Evolutionary conservation across 2,113 vertebrate genomes (phyloP), one percentile per base, ranked within the genome.

Genomic region (Rostratula benghalensis): DNA sequence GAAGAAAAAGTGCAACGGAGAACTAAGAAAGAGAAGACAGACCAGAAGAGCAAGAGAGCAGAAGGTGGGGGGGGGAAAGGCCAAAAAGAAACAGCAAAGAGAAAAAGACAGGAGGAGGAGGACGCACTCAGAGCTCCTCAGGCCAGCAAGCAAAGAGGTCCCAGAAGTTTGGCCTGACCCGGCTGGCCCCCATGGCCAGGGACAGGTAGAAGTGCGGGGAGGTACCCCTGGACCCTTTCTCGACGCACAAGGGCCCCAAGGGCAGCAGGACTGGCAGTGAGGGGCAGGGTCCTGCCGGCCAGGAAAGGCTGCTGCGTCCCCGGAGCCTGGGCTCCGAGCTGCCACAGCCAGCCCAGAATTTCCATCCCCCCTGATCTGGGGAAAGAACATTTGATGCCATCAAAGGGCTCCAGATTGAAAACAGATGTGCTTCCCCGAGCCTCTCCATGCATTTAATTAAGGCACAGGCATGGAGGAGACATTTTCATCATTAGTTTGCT

Each of bases 361-460:
- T 98, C 98, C 98, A 99, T 98, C 98, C 98, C 97, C 98, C 98
- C 97, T 87, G 98, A 99, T 99, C 98, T 98, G 98, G 98, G 98
- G 98, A 99, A 99, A 99, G 98, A 98, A 98, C 99, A 99, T 99
- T 99, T 99, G 99, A 99, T 99, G 99, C 99, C 99, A 99, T 99
- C 99, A 99, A 99, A 99, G 99, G 97, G 96, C 98, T 97, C 96
- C 95, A 97, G 98, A 99, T 99, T 99, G 98, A 99, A 99, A 99
- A 98, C 99, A 99, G 99, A 99, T 99, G 99, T 99, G 98, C 96
- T 97, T 97, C 97, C 96, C 98, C 97, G 95, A 98, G 96, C 98
- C 98, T 99, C 99, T 99, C 99, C 98, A 98, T 99, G 99, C 98
- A 99, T 99, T 99, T 99, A 99, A 99, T 99, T 99, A 99, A 99